phyloP scores from a whole-genome alignment of 2,888 invertebrate genomes.

The Theristus sp. region DNA sequence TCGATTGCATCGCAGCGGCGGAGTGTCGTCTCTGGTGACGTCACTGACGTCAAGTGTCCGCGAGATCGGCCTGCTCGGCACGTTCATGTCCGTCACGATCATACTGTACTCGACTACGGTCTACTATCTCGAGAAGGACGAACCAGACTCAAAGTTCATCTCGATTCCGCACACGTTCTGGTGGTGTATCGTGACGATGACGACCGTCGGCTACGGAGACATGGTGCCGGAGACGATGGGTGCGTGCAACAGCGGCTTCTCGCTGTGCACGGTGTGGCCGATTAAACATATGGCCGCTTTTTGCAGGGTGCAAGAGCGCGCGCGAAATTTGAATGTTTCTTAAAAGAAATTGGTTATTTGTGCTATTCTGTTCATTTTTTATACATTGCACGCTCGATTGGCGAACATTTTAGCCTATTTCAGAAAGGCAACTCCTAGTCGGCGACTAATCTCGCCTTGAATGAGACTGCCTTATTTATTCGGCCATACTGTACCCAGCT shows the following conservation, averaged over 20 bases:
- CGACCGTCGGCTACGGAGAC: background rate
- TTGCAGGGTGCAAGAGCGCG: too few relatives aligned
- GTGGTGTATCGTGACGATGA: conserved; percentile 1
- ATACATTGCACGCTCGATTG: too few relatives aligned
- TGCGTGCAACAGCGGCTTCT: background rate
- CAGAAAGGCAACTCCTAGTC: too few relatives aligned
- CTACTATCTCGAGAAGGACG: conserved; percentile 1
- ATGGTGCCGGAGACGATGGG: background rate
- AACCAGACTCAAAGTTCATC: background rate
- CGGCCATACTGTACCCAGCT: too few relatives aligned
- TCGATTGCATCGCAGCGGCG: background rate
- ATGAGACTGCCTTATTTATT: too few relatives aligned
- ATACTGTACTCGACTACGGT: background rate
- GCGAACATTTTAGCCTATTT: too few relatives aligned
- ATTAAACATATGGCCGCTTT: too few relatives aligned
- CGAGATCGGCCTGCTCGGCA: background rate
- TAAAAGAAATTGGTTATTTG: too few relatives aligned
- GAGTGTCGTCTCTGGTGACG: background rate
- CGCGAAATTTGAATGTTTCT: too few relatives aligned
- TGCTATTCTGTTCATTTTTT: too few relatives aligned
- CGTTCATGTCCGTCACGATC: background rate
- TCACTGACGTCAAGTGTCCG: background rate
- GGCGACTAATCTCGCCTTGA: too few relatives aligned
- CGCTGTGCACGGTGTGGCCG: too few relatives aligned
- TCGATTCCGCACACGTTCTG: background rate